Conservation (phyloP, 2,113 vertebrate genomes). For the Scomber colias region DNA sequence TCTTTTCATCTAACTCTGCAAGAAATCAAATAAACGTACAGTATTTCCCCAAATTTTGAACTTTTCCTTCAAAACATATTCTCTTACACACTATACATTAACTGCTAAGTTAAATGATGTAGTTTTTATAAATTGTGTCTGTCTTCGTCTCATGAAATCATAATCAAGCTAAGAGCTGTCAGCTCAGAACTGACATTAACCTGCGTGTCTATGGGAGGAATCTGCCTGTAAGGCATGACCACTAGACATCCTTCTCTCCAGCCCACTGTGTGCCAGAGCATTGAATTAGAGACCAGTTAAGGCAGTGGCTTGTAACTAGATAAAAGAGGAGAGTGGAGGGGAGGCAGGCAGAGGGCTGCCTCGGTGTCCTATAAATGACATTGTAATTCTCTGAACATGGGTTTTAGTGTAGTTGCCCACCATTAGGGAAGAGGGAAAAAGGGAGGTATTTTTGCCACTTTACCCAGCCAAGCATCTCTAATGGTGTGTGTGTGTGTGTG, state of each 20-base stretch:
- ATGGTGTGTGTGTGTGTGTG: conserved; percentile 69
- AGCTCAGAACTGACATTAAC: conserved; percentile 17
- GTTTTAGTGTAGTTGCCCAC: conserved; percentile 80
- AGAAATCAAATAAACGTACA: background rate
- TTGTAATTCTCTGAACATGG: conserved; percentile 84
- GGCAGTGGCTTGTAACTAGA: conserved; percentile 80
- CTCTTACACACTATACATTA: background rate
- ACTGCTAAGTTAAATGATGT: background rate
- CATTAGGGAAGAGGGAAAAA: conserved; percentile 77
- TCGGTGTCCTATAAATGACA: conserved; percentile 85
- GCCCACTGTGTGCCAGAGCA: conserved; percentile 59
- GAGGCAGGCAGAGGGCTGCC: conserved; percentile 66
- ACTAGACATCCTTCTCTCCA: conserved; percentile 60
- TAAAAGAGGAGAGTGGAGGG: conserved; percentile 75
- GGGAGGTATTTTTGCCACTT: conserved; percentile 76
- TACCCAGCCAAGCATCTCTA: conserved; percentile 78
- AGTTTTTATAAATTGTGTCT: conserved; percentile 4
- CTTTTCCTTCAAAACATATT: background rate
- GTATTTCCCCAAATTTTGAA: background rate
- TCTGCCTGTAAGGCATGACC: conserved; percentile 53
- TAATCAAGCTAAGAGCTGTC: background rate
- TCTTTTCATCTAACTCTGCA: conserved; percentile 1
- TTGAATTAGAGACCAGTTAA: conserved; percentile 78
- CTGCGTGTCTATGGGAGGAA: conserved; percentile 37
- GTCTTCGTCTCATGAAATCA: conserved; percentile 14